A percentile compares a stretch with the other conserved stretches of the same genome.
These are phyloP conservation scores for Hiodon tergisus DNA, from an alignment of 2,113 vertebrate species.

Conservation along the genomic window DNA sequence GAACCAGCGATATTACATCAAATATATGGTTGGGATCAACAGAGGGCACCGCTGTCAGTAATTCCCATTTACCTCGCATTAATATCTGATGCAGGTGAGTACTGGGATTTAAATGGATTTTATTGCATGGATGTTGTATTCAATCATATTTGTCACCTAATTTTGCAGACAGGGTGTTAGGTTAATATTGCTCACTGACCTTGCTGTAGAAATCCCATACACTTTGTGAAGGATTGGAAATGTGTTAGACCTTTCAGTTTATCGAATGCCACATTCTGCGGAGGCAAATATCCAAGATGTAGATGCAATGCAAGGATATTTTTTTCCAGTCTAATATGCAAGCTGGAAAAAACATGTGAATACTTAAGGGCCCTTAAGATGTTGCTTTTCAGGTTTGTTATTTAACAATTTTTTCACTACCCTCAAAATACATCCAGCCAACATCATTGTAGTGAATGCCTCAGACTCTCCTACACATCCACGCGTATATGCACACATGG, in stretches of 20 bases:
- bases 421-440: slow-evolving; percentile 11
- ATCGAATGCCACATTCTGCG: slow-evolving; percentile 1
- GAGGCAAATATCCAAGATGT: not conserved
- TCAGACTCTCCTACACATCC: slow-evolving; percentile 23
- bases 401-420: slow-evolving; percentile 6
- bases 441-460: slow-evolving; percentile 27
- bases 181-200: slow-evolving; percentile 5
- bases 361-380: not conserved
- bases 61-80: slow-evolving; percentile 52
- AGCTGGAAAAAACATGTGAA: not conserved
- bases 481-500: not conserved
- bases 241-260: not conserved
- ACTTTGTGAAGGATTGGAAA: not conserved
- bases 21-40: slow-evolving; percentile 53
- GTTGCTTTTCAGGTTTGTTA: slow-evolving; percentile 11
- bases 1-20: not conserved
- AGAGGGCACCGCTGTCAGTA: slow-evolving; percentile 59
- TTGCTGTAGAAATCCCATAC: slow-evolving; percentile 12
- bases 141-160: slow-evolving; percentile 15
- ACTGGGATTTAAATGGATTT: slow-evolving; percentile 53
- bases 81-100: slow-evolving; percentile 47
- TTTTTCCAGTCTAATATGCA: not conserved
- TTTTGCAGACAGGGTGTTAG: not conserved
- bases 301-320: not conserved
- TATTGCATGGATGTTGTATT: slow-evolving; percentile 38